phyloP scores from a whole-genome alignment of 2,113 vertebrate species.

The Petaurus breviceps region DNA sequence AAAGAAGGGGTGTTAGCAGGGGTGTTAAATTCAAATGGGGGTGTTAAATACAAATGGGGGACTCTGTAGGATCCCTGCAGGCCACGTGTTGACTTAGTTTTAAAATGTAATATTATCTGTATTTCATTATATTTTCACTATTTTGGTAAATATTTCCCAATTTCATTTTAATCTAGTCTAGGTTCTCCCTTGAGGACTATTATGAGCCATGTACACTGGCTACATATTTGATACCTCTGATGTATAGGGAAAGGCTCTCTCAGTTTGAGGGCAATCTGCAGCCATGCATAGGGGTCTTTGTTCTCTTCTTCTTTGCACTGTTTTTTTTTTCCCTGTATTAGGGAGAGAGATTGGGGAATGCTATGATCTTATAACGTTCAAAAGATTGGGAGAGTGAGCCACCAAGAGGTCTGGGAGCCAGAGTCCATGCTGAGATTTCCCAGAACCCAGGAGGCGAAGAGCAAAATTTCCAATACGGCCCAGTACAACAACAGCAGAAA shows the following conservation, averaged over 20 bases:
- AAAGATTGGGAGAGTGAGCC: background rate
- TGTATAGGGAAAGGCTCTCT: background rate
- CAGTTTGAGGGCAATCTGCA: background rate
- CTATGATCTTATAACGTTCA: background rate
- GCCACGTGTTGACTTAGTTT: background rate
- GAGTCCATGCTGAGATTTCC: background rate
- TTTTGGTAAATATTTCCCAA: background rate
- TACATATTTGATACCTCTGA: background rate
- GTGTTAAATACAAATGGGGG: background rate
- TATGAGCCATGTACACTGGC: background rate
- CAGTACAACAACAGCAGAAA: background rate
- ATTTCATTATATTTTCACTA: background rate
- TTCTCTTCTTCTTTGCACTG: background rate
- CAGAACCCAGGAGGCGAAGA: background rate
- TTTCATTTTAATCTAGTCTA: background rate
- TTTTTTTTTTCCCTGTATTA: background rate
- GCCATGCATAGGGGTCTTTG: background rate
- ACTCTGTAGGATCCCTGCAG: background rate
- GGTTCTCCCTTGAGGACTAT: background rate
- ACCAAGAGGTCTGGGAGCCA: background rate
- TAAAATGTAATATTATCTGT: background rate
- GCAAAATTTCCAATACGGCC: background rate
- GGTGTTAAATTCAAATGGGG: background rate
- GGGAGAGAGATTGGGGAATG: background rate
- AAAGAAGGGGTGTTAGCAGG: too few species aligned